Evolutionary conservation across 2,888 invertebrate genomes (phyloP).

Genomic region (Zootermopsis nevadensis): DNA sequence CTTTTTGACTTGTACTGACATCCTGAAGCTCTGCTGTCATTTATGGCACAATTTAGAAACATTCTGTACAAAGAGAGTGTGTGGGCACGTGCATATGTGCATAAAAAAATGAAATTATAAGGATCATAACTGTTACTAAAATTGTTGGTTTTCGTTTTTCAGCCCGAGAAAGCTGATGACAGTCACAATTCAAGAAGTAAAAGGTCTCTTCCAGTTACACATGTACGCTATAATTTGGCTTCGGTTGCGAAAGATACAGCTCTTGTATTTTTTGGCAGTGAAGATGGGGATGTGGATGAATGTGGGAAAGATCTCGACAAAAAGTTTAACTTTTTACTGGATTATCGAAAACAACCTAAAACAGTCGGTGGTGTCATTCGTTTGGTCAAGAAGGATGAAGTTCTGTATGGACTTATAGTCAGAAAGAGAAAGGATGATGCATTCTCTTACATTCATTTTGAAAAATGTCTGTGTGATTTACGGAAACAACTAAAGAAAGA

Average conservation of each 20-base stretch:
- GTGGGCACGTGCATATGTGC: no score
- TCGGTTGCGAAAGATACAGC: slow-evolving; percentile 58
- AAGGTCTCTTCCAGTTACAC: no score
- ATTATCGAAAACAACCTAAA: slow-evolving; percentile 55
- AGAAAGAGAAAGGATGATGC: slow-evolving; percentile 53
- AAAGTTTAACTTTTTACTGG: slow-evolving; percentile 58
- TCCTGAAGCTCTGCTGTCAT: no score
- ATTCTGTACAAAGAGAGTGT: no score
- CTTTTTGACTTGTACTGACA: no score
- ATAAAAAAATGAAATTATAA: no score
- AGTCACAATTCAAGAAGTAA: no score
- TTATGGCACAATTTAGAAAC: no score
- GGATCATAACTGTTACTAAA: no score
- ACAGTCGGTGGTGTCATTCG: slow-evolving; percentile 57
- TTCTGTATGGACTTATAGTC: slow-evolving; percentile 57
- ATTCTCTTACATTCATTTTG: slow-evolving; percentile 55
- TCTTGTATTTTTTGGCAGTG: slow-evolving; percentile 60
- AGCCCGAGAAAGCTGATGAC: no score
- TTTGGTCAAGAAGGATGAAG: slow-evolving; percentile 52
- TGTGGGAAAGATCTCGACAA: slow-evolving; percentile 57
- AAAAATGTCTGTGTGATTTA: slow-evolving; percentile 55
- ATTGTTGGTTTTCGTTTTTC: no score
- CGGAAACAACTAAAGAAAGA: slow-evolving; percentile 53
- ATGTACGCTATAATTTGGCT: slow-evolving; percentile 48
- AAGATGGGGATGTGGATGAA: slow-evolving; percentile 56